phyloP scores from a whole-genome alignment of 2,888 invertebrate genomes.

The Tenthredo notha region DNA sequence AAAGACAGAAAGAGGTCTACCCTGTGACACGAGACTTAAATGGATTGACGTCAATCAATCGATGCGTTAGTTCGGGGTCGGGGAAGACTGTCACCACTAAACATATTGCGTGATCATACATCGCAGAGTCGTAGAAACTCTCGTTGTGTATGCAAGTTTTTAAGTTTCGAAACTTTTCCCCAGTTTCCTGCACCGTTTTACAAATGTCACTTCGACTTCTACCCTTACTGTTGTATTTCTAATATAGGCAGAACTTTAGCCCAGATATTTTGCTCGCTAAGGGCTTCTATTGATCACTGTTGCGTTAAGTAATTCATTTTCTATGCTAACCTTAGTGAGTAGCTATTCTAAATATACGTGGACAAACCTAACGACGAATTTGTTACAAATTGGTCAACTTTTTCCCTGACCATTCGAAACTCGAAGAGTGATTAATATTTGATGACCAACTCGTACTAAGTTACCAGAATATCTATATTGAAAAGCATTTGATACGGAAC shows the following conservation, averaged over 20 bases:
- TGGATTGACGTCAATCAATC: slow-evolving; percentile 46
- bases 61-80: not conserved
- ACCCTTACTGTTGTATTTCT: not conserved
- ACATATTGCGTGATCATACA: not conserved
- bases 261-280: not conserved
- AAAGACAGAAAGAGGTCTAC: slow-evolving; percentile 37
- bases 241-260: not conserved
- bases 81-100: not conserved
- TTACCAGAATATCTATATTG: not conserved
- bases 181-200: not conserved
- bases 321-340: not conserved
- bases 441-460: not conserved
- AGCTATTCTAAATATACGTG: not conserved
- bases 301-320: not conserved
- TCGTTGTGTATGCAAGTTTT: not conserved
- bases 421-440: not conserved
- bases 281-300: not conserved
- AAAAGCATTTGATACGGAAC: not conserved
- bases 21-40: slow-evolving; percentile 21
- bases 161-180: not conserved
- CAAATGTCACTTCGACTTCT: not conserved
- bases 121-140: not conserved
- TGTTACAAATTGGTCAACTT: not conserved
- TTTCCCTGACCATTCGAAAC: not conserved
- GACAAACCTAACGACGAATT: not conserved